Evolutionary conservation across 1,140 invertebrate species (phyloP).

Genomic region (Euschistus heros): DNA sequence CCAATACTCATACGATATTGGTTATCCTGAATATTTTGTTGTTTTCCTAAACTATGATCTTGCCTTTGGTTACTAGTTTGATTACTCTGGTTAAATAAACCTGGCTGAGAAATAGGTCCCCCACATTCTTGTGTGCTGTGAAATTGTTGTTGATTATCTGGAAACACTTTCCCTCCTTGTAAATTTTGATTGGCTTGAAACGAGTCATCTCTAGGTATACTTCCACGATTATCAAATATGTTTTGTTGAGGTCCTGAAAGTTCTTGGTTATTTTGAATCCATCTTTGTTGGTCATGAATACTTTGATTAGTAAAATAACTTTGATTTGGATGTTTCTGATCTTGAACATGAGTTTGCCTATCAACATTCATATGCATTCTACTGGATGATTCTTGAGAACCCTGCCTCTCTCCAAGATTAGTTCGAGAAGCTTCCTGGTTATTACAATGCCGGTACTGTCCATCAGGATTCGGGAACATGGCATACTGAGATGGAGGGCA

Average conservation of each 20-base stretch:
- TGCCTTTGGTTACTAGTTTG: no score
- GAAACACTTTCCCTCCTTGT: neutral
- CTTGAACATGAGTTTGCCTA: neutral
- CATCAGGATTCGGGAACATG: neutral
- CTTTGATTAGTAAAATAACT: neutral
- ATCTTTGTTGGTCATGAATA: neutral
- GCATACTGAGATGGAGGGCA: neutral
- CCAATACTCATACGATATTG: no score
- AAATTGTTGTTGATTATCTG: conserved; percentile 2
- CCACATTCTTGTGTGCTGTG: neutral
- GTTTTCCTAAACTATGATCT: no score
- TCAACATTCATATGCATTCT: neutral
- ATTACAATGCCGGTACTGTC: neutral
- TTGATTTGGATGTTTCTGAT: conserved; percentile 6
- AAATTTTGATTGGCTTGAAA: neutral
- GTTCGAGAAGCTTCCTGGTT: neutral
- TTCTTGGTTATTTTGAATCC: neutral
- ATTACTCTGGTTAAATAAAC: no score
- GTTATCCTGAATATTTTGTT: no score
- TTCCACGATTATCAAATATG: neutral
- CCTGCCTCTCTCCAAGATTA: neutral
- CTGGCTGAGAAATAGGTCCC: no score
- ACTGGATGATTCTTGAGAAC: neutral
- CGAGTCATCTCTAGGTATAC: no score
- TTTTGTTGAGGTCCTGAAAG: neutral